These are phyloP conservation scores for Thyatira batis DNA, from an alignment of 2,888 invertebrate genomes.

Conservation along the genomic window DNA sequence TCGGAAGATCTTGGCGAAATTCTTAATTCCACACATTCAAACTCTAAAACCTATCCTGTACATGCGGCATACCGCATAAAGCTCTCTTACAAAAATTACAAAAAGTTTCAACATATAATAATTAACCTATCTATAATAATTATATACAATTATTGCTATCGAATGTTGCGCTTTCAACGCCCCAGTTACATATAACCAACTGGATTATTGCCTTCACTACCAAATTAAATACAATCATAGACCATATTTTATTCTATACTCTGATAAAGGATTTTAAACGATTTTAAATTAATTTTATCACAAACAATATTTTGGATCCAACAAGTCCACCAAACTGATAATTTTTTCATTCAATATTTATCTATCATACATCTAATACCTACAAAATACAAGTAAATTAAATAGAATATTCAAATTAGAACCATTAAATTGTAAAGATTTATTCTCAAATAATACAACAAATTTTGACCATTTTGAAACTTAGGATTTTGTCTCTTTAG, in stretches of 20 bases:
- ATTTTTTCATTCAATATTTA: not conserved
- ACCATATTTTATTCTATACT: constrained; percentile 39
- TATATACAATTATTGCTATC: constrained; percentile 81
- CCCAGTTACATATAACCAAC: constrained; percentile 55
- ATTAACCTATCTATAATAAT: constrained; percentile 75
- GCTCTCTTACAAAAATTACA: constrained; percentile 80
- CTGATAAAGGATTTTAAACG: constrained; percentile 34
- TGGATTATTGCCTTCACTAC: constrained; percentile 71
- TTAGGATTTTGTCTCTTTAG: too few relatives aligned
- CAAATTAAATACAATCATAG: constrained; percentile 56
- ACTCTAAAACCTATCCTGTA: constrained; percentile 65
- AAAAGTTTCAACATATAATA: constrained; percentile 76
- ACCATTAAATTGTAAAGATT: too few relatives aligned
- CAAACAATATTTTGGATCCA: not conserved
- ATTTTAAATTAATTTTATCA: not conserved
- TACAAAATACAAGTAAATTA: too few relatives aligned
- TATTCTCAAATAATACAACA: too few relatives aligned
- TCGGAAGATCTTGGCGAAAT: constrained; percentile 72
- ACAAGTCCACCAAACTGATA: not conserved
- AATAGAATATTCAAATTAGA: too few relatives aligned
- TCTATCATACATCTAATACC: not conserved
- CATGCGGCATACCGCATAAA: constrained; percentile 73
- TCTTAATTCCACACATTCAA: constrained; percentile 69
- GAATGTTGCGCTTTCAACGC: constrained; percentile 78
- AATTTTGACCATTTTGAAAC: too few relatives aligned